These are phyloP conservation scores for Xylota segnis DNA, from an alignment of 2,888 invertebrate species.

Conservation along the genomic window DNA sequence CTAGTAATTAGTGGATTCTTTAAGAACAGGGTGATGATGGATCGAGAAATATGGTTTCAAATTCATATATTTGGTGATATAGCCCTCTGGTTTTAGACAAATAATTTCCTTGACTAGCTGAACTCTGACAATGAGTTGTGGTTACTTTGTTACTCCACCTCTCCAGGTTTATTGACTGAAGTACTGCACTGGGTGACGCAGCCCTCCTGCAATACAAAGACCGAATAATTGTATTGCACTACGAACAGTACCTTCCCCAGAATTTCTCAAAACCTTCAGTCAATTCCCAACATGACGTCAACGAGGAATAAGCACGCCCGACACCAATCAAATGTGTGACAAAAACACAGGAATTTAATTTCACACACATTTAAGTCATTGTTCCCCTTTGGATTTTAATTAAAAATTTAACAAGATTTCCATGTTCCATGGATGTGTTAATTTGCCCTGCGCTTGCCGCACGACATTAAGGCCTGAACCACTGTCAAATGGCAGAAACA, in stretches of 20 bases:
- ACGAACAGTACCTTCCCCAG: not conserved
- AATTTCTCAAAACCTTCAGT: not conserved
- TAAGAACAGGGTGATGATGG: too few species aligned
- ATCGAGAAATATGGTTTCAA: too few species aligned
- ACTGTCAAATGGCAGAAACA: not conserved
- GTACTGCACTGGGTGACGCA: too few species aligned
- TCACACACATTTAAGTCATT: slow-evolving; percentile 50
- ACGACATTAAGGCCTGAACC: slow-evolving; percentile 11
- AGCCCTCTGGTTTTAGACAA: too few species aligned
- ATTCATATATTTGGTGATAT: too few species aligned
- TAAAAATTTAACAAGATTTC: slow-evolving; percentile 69
- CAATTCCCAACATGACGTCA: slow-evolving; percentile 25
- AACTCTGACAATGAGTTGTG: too few species aligned
- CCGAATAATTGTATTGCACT: not conserved
- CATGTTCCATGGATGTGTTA: slow-evolving; percentile 65
- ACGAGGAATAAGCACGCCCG: not conserved
- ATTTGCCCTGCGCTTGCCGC: slow-evolving; percentile 35
- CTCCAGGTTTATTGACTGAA: too few species aligned
- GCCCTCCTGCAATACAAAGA: not conserved
- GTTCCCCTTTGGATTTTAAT: slow-evolving; percentile 61
- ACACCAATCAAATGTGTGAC: slow-evolving; percentile 42
- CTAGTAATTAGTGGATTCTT: too few species aligned
- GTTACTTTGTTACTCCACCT: too few species aligned
- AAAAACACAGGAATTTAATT: slow-evolving; percentile 52
- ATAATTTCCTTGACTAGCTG: too few species aligned